Percentiles rank a stretch among this genome's conserved stretches.
Evolutionary conservation across 2,797 vertebrate species (phyloP).

Genomic region (Macropus fuliginosus): DNA sequence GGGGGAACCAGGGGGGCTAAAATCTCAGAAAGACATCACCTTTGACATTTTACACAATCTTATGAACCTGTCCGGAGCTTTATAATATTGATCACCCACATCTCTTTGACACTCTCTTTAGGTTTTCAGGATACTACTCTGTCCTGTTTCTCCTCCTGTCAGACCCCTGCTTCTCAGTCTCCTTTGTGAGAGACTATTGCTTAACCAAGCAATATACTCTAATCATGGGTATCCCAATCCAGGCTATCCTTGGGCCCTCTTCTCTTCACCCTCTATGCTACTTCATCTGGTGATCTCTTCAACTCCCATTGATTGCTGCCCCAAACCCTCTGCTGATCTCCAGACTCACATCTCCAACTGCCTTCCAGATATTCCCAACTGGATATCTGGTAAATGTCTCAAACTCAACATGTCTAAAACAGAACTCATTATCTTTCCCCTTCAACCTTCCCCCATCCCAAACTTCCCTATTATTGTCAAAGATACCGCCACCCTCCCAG

Average conservation of each 20-base stretch:
- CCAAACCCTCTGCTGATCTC: neutral
- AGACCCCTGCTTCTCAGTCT: neutral
- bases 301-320: neutral
- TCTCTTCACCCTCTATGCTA: neutral
- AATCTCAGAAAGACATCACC: slow-evolving; percentile 18
- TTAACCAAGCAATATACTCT: neutral
- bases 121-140: neutral
- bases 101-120: neutral
- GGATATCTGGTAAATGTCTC: neutral
- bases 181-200: neutral
- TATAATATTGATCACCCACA: neutral
- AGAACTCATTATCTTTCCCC: neutral
- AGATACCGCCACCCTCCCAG: neutral
- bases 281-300: neutral
- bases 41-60: neutral
- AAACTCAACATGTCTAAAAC: neutral
- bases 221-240: neutral
- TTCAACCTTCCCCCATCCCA: neutral
- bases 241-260: neutral
- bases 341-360: neutral
- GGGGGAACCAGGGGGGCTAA: neutral
- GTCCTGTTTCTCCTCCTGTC: neutral
- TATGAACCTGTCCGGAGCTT: neutral
- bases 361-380: neutral
- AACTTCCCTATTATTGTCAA: too few species aligned